These are phyloP conservation scores for Asobara japonica DNA, from an alignment of 1,140 invertebrate genomes.

Conservation along the genomic window DNA sequence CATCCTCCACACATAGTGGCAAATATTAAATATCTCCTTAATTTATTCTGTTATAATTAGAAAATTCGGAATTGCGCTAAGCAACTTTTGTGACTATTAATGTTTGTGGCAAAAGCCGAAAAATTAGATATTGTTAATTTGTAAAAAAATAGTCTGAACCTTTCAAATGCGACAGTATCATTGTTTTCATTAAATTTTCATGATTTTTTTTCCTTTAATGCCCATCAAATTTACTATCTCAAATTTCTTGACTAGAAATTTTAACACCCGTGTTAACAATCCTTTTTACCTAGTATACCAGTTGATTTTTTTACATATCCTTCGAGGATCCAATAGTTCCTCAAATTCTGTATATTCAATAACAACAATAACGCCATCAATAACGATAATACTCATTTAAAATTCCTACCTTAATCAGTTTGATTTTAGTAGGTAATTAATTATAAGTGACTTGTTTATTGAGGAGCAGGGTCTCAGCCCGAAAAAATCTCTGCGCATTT, in stretches of 20 bases:
- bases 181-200: too few relatives aligned
- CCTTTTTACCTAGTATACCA: neutral
- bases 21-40: neutral
- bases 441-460: neutral
- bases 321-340: constrained; percentile 17
- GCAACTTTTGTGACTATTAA: neutral
- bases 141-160: neutral
- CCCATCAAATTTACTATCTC: neutral
- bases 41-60: neutral
- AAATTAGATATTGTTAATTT: neutral
- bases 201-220: too few relatives aligned
- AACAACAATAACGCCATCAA: constrained; percentile 33
- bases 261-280: neutral
- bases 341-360: constrained; percentile 24
- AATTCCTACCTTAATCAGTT: constrained; percentile 18
- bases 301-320: neutral
- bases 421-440: neutral
- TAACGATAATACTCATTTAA: constrained; percentile 33
- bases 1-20: neutral
- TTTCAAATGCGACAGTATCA: neutral
- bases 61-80: neutral
- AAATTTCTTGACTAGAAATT: constrained; percentile 1
- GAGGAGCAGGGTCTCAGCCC: too few relatives aligned
- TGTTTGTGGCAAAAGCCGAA: neutral
- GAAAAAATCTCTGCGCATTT: too few relatives aligned